Base-by-base conservation (phyloP, 2,888 invertebrate species). In the Hedychridium roseum region DNA sequence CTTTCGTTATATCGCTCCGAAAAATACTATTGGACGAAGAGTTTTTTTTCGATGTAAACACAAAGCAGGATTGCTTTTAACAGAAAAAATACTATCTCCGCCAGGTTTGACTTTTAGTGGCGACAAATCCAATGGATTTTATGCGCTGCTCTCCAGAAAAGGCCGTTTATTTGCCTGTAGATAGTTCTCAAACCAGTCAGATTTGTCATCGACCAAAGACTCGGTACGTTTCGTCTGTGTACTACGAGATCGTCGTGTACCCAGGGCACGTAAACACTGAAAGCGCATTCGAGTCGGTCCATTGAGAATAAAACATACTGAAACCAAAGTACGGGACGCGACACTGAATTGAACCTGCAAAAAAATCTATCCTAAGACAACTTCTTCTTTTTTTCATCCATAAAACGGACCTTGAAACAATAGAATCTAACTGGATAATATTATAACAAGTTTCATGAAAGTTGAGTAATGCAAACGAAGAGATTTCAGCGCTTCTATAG, bases 91-190 rank as follows among this genome's bases (percentile, higher is more conserved):
- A 50, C 23, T 51, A 14, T 30, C 31, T 21, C 14, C 7, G 37
- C 27, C 20, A 14, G 21, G 46, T 32, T 41, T 12, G 14, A 15
- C 27, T 51, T 20, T 23, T 31, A 21, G 7, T 35, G 37, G 34
- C 39, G 51, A 40, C 37, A 60, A 60, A 60, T 52, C 45, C 54
- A 52, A 31, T 45, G 38, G 44, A 60, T 60, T 60, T 54, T 46
- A 45, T 43, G 34, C 38, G 42, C 9, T 38, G 37, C n/a, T 18
- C 28, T 27, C 11, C 32, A 41, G 21, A n/a, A n/a, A n/a, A n/a
- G n/a, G n/a, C n/a, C n/a, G n/a, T n/a, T 23, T 27, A 46, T 21
- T 32, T 36, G 14, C 30, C 17, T 17, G 23, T 43, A 43, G 27
- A 26, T 48, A 17, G 26, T 40, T 42, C 26, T 18, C 18, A 14